Conservation (phyloP, 92 coral and sea anemone genomes). For the Heliopora coerulea region DNA sequence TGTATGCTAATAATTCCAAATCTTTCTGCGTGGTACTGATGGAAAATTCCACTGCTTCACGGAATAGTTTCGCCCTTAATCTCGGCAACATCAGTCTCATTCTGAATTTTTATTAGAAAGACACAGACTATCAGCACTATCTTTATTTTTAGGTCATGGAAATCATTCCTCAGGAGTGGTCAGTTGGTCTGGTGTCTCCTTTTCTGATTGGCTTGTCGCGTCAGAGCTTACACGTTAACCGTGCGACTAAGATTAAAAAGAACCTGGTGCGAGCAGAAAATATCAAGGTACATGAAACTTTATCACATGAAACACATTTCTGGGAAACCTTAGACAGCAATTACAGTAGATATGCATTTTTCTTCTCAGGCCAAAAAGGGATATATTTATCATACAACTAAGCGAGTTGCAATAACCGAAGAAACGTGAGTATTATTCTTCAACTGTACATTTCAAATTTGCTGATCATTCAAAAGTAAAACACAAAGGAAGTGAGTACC, state of each 20-base stretch:
- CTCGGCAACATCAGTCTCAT: no score
- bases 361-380: constrained; percentile 63
- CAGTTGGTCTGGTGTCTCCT: constrained; percentile 81
- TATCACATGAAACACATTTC: no score
- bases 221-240: constrained; percentile 76
- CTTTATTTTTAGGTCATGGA: constrained; percentile 60
- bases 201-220: constrained; percentile 89
- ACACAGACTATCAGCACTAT: neutral
- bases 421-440: constrained; percentile 66
- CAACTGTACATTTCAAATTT: neutral
- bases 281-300: constrained; percentile 56
- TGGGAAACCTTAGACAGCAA: no score
- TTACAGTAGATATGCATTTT: no score
- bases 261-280: constrained; percentile 67
- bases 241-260: constrained; percentile 59
- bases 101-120: no score
- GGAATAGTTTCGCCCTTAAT: no score
- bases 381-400: constrained; percentile 57
- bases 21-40: no score
- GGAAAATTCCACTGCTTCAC: no score
- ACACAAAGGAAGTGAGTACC: no score
- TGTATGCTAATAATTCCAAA: no score
- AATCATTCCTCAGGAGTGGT: constrained; percentile 94
- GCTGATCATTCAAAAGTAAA: no score
- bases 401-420: constrained; percentile 73